phyloP scores from a whole-genome alignment of 2,113 vertebrate genomes.

The Mixornis gularis region DNA sequence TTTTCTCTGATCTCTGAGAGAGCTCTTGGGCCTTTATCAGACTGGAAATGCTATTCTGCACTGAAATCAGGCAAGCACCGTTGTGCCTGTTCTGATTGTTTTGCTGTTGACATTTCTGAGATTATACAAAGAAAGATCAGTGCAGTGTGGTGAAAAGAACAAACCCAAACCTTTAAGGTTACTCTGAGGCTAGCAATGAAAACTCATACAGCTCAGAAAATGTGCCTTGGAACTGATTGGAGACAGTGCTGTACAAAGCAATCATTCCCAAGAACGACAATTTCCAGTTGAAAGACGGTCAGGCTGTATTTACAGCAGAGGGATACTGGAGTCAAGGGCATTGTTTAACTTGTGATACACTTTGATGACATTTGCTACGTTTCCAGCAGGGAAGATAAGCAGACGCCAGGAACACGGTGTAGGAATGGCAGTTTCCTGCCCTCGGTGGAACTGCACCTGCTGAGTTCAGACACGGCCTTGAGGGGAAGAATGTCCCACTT shows the following conservation, averaged over 20 bases:
- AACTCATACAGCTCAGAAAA: neutral
- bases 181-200: neutral
- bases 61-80: neutral
- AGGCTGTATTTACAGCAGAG: neutral
- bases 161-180: neutral
- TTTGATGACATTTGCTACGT: conserved; percentile 20
- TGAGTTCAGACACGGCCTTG: conserved; percentile 12
- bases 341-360: conserved; percentile 22
- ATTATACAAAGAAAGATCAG: neutral
- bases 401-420: neutral
- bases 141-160: neutral
- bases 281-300: conserved; percentile 41
- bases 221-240: neutral
- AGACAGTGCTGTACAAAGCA: conserved; percentile 4
- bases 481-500: neutral
- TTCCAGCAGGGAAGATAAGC: conserved; percentile 55
- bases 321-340: neutral
- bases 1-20: neutral
- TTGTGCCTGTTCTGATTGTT: neutral
- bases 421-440: conserved; percentile 25
- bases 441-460: conserved; percentile 31
- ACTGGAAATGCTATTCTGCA: neutral
- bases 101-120: neutral
- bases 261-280: neutral
- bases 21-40: neutral